These are phyloP conservation scores for Stenopsyche tienmushanensis DNA, from an alignment of 1,140 invertebrate species.

Conservation along the genomic window DNA sequence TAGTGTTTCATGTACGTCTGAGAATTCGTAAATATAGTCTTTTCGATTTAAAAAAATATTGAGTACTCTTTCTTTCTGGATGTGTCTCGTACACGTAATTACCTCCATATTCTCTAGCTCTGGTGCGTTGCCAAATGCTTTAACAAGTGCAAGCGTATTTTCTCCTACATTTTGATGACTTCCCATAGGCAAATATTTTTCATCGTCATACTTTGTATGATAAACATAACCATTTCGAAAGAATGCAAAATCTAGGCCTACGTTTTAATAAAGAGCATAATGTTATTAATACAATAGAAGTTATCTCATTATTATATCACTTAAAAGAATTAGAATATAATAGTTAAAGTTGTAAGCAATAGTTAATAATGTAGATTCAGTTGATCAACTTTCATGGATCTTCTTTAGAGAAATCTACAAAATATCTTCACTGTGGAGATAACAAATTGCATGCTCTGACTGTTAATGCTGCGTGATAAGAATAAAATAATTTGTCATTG, in stretches of 20 bases:
- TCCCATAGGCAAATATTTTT: conserved; percentile 62
- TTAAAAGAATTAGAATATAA: background rate
- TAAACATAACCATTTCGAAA: conserved; percentile 74
- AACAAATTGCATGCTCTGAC: too few species aligned
- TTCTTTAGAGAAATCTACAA: too few species aligned
- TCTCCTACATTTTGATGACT: conserved; percentile 70
- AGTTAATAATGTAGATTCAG: too few species aligned
- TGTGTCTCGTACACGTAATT: background rate
- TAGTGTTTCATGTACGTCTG: too few species aligned
- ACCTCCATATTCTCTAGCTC: conserved; percentile 46
- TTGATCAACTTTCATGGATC: too few species aligned
- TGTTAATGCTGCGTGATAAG: too few species aligned
- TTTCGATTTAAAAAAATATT: too few species aligned
- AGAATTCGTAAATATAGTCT: too few species aligned
- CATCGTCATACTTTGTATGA: conserved; percentile 72
- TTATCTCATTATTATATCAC: background rate
- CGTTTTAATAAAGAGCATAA: conserved; percentile 31
- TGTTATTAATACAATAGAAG: background rate
- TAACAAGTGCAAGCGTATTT: conserved; percentile 59
- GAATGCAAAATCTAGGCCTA: conserved; percentile 78
- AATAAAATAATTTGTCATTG: too few species aligned
- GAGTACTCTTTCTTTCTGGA: too few species aligned
- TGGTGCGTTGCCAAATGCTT: conserved; percentile 51
- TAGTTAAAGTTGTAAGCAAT: too few species aligned
- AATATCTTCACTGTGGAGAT: too few species aligned